Evolutionary conservation across 2,888 invertebrate species (phyloP).

Genomic region (Iselma pallidipennis): DNA sequence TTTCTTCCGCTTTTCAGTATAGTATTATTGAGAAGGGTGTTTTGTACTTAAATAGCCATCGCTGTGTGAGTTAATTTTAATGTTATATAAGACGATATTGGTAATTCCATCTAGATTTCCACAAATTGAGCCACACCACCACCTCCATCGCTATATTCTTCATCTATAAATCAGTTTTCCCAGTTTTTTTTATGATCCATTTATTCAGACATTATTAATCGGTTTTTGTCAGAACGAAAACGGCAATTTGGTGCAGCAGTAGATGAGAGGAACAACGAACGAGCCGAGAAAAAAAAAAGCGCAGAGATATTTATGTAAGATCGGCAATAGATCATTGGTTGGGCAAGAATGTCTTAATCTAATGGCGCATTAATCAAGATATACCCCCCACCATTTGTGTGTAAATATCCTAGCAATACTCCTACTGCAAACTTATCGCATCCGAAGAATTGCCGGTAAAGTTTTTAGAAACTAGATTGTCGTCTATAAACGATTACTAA

Average conservation of each 20-base stretch:
- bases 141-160: slow-evolving; percentile 27
- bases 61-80: slow-evolving; percentile 48
- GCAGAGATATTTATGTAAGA: not conserved
- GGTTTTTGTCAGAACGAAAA: slow-evolving; percentile 48
- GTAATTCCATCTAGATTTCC: slow-evolving; percentile 28
- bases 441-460: not conserved
- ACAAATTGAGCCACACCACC: slow-evolving; percentile 1
- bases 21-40: not conserved
- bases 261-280: not conserved
- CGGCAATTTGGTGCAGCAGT: slow-evolving; percentile 42
- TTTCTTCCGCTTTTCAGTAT: not conserved
- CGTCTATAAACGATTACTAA: too few species aligned
- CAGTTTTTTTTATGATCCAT: slow-evolving; percentile 51
- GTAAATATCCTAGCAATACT: not conserved
- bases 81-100: slow-evolving; percentile 46
- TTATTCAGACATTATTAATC: slow-evolving; percentile 54
- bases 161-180: slow-evolving; percentile 52
- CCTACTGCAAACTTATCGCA: not conserved
- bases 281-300: not conserved
- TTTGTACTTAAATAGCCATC: not conserved
- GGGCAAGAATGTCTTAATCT: not conserved
- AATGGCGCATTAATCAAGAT: not conserved
- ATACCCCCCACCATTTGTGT: not conserved
- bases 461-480: not conserved
- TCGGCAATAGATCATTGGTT: not conserved